Evolutionary conservation across 1,140 invertebrate genomes (phyloP).

Genomic region (Micrasema longulum): DNA sequence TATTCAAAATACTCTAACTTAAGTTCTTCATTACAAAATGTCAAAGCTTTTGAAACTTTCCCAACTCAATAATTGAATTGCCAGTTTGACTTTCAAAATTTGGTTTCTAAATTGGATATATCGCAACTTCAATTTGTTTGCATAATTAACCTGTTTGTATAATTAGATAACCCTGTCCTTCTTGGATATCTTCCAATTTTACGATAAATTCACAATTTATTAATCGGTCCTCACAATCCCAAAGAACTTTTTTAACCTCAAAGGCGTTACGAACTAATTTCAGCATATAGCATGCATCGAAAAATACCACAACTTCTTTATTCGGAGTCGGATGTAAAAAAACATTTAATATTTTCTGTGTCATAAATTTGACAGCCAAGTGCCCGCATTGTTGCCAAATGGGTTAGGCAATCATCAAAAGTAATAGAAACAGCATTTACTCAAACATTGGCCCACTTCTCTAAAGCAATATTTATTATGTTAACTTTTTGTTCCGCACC

Average conservation of each 20-base stretch:
- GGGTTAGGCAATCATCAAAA: background rate
- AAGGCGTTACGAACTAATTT: background rate
- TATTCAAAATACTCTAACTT: no score
- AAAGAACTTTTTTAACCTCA: background rate
- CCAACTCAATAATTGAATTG: no score
- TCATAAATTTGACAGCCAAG: background rate
- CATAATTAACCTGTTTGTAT: no score
- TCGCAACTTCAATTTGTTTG: no score
- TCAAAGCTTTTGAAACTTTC: no score
- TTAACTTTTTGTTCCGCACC: background rate
- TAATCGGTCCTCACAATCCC: background rate
- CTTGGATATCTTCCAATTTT: background rate
- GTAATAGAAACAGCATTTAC: background rate
- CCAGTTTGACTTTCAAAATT: no score
- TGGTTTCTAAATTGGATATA: no score
- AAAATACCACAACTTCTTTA: background rate
- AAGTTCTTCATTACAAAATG: no score
- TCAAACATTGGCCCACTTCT: background rate
- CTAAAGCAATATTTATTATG: slow-evolving; percentile 1
- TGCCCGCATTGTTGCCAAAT: background rate
- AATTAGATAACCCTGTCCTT: no score
- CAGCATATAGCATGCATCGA: background rate
- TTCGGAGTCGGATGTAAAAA: background rate
- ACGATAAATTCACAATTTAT: slow-evolving; percentile 1
- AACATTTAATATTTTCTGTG: background rate